Evolutionary conservation across 2,888 invertebrate species (phyloP).

Genomic region (Latrodectus hesperus): DNA sequence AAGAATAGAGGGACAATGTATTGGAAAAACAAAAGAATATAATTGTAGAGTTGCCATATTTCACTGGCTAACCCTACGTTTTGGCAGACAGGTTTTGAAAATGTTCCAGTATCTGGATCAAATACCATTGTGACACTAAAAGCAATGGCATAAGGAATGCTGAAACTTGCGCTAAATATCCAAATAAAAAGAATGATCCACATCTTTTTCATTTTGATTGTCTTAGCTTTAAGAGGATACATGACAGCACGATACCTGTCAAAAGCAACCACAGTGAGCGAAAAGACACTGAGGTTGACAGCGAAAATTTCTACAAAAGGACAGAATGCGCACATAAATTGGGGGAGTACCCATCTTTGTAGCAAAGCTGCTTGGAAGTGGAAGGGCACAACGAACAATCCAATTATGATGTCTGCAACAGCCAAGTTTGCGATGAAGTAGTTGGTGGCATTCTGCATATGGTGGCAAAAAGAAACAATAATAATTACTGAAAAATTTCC

Average conservation of each 20-base stretch:
- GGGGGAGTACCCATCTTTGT: conserved; percentile 89
- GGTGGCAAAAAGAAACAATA: conserved; percentile 84
- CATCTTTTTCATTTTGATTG: conserved; percentile 83
- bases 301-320: conserved; percentile 86
- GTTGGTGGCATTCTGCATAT: conserved; percentile 88
- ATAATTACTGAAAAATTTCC: conserved; percentile 89
- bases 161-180: conserved; percentile 80
- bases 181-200: conserved; percentile 85
- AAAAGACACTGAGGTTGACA: conserved; percentile 90
- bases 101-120: conserved; percentile 66
- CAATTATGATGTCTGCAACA: conserved; percentile 88
- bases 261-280: conserved; percentile 88
- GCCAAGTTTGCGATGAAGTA: conserved; percentile 91
- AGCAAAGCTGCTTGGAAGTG: conserved; percentile 91
- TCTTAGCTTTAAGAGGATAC: conserved; percentile 79
- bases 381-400: conserved; percentile 89
- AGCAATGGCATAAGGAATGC: conserved; percentile 81
- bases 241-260: conserved; percentile 82
- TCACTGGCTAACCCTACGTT: conserved; percentile 72
- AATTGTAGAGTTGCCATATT: conserved; percentile 72
- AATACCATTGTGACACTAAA: conserved; percentile 79
- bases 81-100: conserved; percentile 73
- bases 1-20: conserved; percentile 88
- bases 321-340: conserved; percentile 90
- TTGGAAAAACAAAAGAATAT: conserved; percentile 74